Percentiles rank a stretch among this genome's conserved stretches.
These are phyloP conservation scores for Frieseomelitta varia DNA, from an alignment of 1,140 invertebrate genomes.

Conservation along the genomic window DNA sequence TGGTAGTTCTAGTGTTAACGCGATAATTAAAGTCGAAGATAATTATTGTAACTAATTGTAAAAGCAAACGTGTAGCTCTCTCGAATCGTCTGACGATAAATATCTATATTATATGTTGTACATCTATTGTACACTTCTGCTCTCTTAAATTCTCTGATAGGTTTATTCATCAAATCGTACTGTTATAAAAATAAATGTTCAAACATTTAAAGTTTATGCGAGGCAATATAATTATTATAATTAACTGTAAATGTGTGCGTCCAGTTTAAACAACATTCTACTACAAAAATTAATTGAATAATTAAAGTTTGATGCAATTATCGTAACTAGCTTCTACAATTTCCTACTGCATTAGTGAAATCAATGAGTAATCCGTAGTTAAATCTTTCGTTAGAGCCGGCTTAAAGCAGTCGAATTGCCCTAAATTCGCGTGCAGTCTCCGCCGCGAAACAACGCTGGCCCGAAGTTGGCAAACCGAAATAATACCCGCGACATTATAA, in stretches of 20 bases:
- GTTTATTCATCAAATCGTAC: neutral
- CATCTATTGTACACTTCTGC: too few species aligned
- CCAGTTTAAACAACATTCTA: too few species aligned
- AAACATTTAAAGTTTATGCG: too few species aligned
- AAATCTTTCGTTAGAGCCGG: neutral
- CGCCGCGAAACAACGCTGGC: conserved; percentile 22
- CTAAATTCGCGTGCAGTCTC: conserved; percentile 1
- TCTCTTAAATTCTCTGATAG: neutral
- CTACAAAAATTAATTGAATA: neutral
- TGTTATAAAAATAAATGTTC: neutral
- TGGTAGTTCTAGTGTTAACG: too few species aligned
- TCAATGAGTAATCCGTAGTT: too few species aligned
- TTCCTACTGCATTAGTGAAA: neutral
- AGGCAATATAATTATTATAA: too few species aligned
- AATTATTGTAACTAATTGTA: too few species aligned
- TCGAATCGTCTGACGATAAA: too few species aligned
- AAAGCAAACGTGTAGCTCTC: too few species aligned
- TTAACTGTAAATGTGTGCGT: too few species aligned
- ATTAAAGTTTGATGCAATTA: neutral
- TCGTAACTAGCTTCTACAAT: neutral
- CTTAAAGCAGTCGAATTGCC: neutral
- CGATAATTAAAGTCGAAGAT: too few species aligned
- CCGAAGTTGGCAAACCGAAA: conserved; percentile 53
- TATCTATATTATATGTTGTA: too few species aligned
- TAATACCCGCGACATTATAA: conserved; percentile 51